phyloP scores from a whole-genome alignment of 2,797 vertebrate species.

The Poliocrania exsul region DNA sequence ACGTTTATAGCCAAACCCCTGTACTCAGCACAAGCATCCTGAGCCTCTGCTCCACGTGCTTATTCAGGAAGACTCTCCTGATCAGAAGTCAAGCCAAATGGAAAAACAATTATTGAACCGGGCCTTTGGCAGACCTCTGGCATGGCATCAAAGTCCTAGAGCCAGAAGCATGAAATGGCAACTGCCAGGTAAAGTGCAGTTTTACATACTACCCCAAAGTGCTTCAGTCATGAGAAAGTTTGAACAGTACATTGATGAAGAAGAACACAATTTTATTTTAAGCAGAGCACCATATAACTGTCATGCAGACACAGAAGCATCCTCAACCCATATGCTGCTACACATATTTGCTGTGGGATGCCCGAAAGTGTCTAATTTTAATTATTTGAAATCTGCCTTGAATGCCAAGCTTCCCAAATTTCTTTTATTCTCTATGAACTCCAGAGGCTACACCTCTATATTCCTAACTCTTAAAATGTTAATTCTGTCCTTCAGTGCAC shows the following conservation, averaged over 20 bases:
- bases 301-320: background rate
- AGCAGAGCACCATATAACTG: background rate
- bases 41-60: background rate
- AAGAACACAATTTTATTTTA: constrained; percentile 4
- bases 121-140: background rate
- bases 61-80: background rate
- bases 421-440: background rate
- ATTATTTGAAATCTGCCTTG: background rate
- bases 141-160: background rate
- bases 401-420: background rate
- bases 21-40: background rate
- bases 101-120: background rate
- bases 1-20: background rate
- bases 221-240: background rate
- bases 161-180: background rate
- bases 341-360: constrained; percentile 23
- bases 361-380: background rate
- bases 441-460: background rate
- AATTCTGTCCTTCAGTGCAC: background rate
- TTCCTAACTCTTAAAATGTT: background rate
- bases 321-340: background rate
- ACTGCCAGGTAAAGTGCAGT: background rate
- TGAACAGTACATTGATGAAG: background rate
- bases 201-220: background rate
- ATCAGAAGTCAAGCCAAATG: background rate